Base-by-base conservation (phyloP, 2,888 invertebrate genomes). In the Ceraclea dissimilis region DNA sequence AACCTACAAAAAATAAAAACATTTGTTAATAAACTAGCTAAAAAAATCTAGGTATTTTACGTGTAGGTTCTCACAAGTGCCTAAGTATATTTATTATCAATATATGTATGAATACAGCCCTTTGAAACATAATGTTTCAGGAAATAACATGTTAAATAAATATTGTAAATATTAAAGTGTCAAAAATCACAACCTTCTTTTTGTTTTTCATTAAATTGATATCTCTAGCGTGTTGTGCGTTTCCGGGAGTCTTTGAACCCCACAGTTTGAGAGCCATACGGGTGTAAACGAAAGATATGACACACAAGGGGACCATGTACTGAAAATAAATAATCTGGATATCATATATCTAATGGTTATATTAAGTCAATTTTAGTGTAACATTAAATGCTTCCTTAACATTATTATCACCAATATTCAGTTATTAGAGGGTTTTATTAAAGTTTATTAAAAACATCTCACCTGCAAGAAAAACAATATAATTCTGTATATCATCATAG, bases 271-370 rank as follows among this genome's bases (percentile, higher is more conserved):
- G 78, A 0, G 87, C 88, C 82, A 93, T 90, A 66, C 89, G 78
- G 47, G 81, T 83, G 70, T 93, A 93, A 13, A 90, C 90, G 67
- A 83, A 88, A 52, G 87, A 84, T 66, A 93, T 90, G 63, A 93
- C 84, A 63, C 83, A 80, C 63, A 93, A 76, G 0, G 93, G 93
- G 47, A 88, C 83, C 63, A 92, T 75, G 68, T 93, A 93, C 75
- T 86, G 75, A 34, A 50, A 50, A 4, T 21, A 49, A 20, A 11
- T 4, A 19, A 46, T 18, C 13, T 16, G n/a, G 2, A 43, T 17
- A 13, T 8, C 13, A 43, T 43, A 26, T n/a, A n/a, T n/a, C n/a
- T n/a, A n/a, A n/a, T n/a, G n/a, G n/a, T n/a, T n/a, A n/a, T n/a
- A n/a, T n/a, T n/a, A n/a, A n/a, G n/a, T n/a, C n/a, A n/a, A n/a